Evolutionary conservation across 2,888 invertebrate species (phyloP), one percentile per base, ranked within the genome.

Genomic region (Drosophila atroscutellata): DNA sequence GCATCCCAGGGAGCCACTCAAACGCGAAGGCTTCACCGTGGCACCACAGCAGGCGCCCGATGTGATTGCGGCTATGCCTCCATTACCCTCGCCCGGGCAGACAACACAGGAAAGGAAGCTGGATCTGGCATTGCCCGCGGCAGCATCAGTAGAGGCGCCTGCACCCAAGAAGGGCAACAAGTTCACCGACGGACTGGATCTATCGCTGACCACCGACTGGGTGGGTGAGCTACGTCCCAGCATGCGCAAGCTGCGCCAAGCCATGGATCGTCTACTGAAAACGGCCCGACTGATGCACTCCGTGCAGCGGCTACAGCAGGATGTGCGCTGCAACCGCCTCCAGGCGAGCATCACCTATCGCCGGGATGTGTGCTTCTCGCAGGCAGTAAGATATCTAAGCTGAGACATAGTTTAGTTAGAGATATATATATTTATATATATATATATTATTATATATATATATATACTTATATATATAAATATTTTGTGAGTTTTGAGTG

Each of bases 361-460:
- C 42, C 94, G 98, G 63, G 98, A 98, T 93, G 97, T 97, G 20
- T 97, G 98, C 92, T 98, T 98, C 91, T 96, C 98, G 4, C 98
- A 98, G 93, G 97, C 98, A 78, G 97, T 98, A 93, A 95, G 95
- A 1, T 45, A 20, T 18, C 24, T 2, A 24, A 18, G 15, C 15
- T 45, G 24, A 24, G 15, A 11, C 32, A 18, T 18, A 32, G 5
- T 18, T 52, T 39, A n/a, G n/a, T n/a, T n/a, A n/a, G n/a, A n/a
- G n/a, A 5, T 6, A 34, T 34, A 20, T 45, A 20, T 13, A 20
- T 7, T 13, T 13, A 45, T 6, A 45, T 20, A 45, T 7, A 20
- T 13, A 45, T 0, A 13, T 45, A 45, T 7, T 45, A n/a, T n/a
- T n/a, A n/a, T n/a, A n/a, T 39, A n/a, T 39, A 5, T 6, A 34